Evolutionary conservation across 2,797 vertebrate genomes (phyloP).

Genomic region (Mergus octosetaceus): DNA sequence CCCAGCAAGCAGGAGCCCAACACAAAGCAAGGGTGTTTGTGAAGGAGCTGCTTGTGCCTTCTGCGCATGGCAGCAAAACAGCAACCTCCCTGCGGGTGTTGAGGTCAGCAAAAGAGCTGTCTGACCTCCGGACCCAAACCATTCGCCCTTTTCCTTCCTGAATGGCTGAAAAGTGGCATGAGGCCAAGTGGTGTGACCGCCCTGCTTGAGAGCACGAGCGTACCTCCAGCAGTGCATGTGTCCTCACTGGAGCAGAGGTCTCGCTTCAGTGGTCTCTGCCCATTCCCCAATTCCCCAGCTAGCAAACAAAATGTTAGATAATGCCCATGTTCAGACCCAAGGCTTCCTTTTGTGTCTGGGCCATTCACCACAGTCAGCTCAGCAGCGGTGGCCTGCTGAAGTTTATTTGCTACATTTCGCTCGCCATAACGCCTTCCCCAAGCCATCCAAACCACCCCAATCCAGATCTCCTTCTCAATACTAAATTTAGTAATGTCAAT

Average conservation of each 20-base stretch:
- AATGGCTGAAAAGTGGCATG: not conserved
- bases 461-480: not conserved
- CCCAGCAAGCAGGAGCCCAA: not conserved
- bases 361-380: not conserved
- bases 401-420: not conserved
- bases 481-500: not conserved
- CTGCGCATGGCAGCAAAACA: not conserved
- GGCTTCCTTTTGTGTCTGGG: not conserved
- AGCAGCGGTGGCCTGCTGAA: not conserved
- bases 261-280: not conserved
- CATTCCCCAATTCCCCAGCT: not conserved
- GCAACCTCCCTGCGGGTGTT: not conserved
- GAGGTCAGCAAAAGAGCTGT: not conserved
- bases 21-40: not conserved
- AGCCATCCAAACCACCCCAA: not conserved
- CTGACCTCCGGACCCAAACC: not conserved
- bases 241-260: not conserved
- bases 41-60: not conserved
- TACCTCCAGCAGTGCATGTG: not conserved
- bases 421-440: not conserved
- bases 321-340: not conserved
- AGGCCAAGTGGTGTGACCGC: not conserved
- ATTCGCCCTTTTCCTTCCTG: not conserved
- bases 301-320: not conserved
- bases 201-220: not conserved